Percentiles rank a stretch among this genome's conserved stretches.
Conservation (phyloP, 2,113 vertebrate species). For the Hippotragus niger region DNA sequence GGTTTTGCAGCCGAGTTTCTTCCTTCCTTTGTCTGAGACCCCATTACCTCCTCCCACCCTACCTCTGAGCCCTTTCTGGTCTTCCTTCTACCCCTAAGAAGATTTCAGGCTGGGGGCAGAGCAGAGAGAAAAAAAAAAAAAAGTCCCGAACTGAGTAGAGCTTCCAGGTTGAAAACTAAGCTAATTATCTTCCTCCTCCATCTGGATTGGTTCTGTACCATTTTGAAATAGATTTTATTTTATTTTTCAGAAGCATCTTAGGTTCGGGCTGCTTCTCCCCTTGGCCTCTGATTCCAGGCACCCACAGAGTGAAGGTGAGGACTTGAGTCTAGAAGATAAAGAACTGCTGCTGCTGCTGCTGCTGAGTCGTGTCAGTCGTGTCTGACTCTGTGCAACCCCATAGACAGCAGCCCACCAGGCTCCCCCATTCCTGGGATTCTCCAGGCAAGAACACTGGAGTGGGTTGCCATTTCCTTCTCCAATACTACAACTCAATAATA, state of each 20-base stretch:
- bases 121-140: neutral
- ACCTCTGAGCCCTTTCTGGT: neutral
- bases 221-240: neutral
- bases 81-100: neutral
- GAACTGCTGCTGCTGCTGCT: neutral
- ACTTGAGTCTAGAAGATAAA: neutral
- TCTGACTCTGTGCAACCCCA: too few relatives aligned
- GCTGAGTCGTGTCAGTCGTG: fast-evolving
- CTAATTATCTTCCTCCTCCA: neutral
- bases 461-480: too few relatives aligned
- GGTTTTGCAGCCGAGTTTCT: fast-evolving
- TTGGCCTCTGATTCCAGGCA: neutral
- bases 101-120: neutral
- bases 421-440: too few relatives aligned
- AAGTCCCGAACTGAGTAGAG: neutral
- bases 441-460: too few relatives aligned
- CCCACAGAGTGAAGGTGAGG: neutral
- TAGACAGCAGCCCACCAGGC: too few relatives aligned
- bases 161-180: neutral
- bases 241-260: neutral
- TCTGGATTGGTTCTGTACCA: neutral
- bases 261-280: too few relatives aligned
- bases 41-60: fast-evolving
- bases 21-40: neutral
- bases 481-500: neutral